Base-by-base conservation (phyloP, 2,113 vertebrate species). In the Empidonax alnorum region DNA sequence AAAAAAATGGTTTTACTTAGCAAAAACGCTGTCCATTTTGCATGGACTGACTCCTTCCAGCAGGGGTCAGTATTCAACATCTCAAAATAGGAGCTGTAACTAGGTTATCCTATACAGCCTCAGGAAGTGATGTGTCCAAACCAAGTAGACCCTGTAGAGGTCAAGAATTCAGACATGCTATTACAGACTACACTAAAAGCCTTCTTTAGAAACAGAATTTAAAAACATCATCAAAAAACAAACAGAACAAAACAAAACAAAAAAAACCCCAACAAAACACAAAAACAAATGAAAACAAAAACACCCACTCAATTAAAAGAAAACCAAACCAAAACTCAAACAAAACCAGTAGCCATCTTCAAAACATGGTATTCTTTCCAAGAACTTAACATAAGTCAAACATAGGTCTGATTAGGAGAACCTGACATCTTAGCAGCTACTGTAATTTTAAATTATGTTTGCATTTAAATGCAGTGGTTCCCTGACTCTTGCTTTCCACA, bases 21-120 rank as follows among this genome's bases (percentile, higher is more conserved):
- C 4, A 49, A 78, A 63, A 91, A 74, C 0, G 0, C 2, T 3
- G 0, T 11, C 33, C 30, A 12, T 44, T 87, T 75, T 46, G 14
- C 27, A 42, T 62, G 50, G 25, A 28, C 88, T 76, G 30, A 47
- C 3, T 92, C 44, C 25, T 90, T 88, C 95, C 95, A 90, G 83
- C 35, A 94, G 91, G 42, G 72, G 90, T 93, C 94, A 77, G 63
- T 89, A 81, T 59, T 73, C 46, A 76, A 80, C 46, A 76, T 1
- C 14, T n/a, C 49, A 83, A 72, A 75, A 42, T 28, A 20, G n/a
- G 12, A 44, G 9, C 8, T 59, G 0, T 13, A 33, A 28, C 7
- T 18, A 21, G 4, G 14, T 59, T 63, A 58, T 35, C 20, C 27
- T 25, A 16, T 0, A 4, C 13, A 49, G 23, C 31, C 55, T 19